phyloP scores from a whole-genome alignment of 2,888 invertebrate genomes.

The Standfussiana lucernea region DNA sequence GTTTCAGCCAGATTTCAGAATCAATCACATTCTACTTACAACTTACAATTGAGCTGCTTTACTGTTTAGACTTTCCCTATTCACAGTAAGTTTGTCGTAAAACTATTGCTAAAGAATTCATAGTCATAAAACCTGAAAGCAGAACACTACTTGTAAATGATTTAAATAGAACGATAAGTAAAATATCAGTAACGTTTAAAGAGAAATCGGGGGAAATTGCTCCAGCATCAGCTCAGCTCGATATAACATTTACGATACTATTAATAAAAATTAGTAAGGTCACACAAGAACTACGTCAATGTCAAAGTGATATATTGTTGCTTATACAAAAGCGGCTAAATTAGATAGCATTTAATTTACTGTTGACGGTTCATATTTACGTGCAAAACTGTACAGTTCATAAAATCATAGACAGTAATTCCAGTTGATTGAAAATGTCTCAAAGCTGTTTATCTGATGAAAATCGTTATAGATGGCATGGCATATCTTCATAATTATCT shows the following conservation, averaged over 20 bases:
- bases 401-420: background rate
- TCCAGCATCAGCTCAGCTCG: background rate
- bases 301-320: background rate
- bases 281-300: background rate
- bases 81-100: background rate
- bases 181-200: slow-evolving; percentile 14
- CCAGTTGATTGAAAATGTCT: background rate
- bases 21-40: no score
- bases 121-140: background rate
- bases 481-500: background rate
- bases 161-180: slow-evolving; percentile 3
- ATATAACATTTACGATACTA: slow-evolving; percentile 5
- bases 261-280: background rate
- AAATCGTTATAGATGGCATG: background rate
- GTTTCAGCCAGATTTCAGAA: no score
- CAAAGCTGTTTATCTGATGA: background rate
- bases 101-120: background rate
- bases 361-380: background rate
- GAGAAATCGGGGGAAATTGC: slow-evolving; percentile 8
- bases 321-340: no score
- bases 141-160: background rate
- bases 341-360: background rate
- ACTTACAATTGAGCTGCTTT: background rate
- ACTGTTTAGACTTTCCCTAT: background rate
- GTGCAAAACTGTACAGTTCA: background rate